phyloP scores from a whole-genome alignment of 53 echinoderm and acorn worm genomes.

The Zoroaster sp. region DNA sequence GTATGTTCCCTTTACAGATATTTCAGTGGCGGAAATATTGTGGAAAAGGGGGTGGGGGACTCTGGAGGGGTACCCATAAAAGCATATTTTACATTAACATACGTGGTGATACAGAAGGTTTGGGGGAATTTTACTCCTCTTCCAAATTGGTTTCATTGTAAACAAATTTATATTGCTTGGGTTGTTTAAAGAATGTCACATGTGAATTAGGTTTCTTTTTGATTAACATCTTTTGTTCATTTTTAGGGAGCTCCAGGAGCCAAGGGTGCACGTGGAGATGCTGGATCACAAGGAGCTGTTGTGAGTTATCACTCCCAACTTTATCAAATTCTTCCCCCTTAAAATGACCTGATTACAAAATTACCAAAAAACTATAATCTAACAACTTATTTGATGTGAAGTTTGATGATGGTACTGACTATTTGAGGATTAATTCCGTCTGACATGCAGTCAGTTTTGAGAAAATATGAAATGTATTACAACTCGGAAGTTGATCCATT shows the following conservation, averaged over 20 bases:
- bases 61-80: neutral
- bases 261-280: conserved; percentile 33
- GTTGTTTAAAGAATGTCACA: no score
- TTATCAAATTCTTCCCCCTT: neutral
- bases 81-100: neutral
- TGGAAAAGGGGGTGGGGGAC: no score
- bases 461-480: no score
- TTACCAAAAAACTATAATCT: neutral
- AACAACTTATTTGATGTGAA: neutral
- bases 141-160: neutral
- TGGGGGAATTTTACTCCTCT: neutral
- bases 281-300: conserved; percentile 14
- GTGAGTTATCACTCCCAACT: neutral
- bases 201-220: neutral
- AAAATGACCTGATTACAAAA: neutral
- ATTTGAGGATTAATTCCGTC: neutral
- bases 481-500: no score
- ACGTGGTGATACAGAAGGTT: neutral
- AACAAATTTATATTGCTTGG: neutral
- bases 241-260: conserved; percentile 43
- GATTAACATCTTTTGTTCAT: neutral
- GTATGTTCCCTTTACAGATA: neutral
- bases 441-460: no score
- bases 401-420: neutral
- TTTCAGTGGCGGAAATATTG: no score